Base-by-base conservation (phyloP, 35 echinoderm and acorn worm species). In the Patiria miniata region DNA sequence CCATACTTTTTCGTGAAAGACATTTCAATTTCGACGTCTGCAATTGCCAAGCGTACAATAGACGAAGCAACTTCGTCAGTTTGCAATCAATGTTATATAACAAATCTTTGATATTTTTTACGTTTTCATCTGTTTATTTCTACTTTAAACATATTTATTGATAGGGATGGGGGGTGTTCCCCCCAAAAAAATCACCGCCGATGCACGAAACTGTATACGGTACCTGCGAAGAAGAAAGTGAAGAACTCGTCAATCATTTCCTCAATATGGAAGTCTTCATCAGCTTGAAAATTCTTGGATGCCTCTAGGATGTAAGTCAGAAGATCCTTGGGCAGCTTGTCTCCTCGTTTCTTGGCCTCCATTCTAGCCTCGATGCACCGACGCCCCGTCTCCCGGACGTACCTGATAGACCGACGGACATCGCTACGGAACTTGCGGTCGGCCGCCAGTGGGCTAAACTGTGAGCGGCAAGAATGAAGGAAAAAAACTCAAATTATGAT, bases 231-330 rank as follows among this genome's bases (percentile, higher is more conserved):
- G 73, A 94, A 94, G 39, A 94, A 94, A 2, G 84, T 90, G 26
- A 86, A 19, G 86, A 94, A 94, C 37, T 94, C 88, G 76, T 94
- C 92, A 0, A 94, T 54, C 83, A 94, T 94, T 36, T 90, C 87
- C 23, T 85, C 83, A 26, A 90, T 29, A 32, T 57, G 32, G 32
- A 86, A 80, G 40, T 79, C 65, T 50, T 86, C 40, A 18, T 90
- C 83, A 19, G 55, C 87, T 42, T 81, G 30, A 12, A 89, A 80
- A 17, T 68, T 56, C 0, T 73, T 21, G 5, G 82, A 47, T 18
- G 77, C 68, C 19, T 90, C 89, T 23, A 94, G 83, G 32, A 90
- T 78, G 33, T 76, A 94, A 21, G 88, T 90, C 7, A 94, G 57
- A 3, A 94, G 56, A 32, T 94, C 92, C 19, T 81, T 60, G 2